Evolutionary conservation across 2,797 vertebrate species (phyloP).

Genomic region (Notamacropus eugenii): DNA sequence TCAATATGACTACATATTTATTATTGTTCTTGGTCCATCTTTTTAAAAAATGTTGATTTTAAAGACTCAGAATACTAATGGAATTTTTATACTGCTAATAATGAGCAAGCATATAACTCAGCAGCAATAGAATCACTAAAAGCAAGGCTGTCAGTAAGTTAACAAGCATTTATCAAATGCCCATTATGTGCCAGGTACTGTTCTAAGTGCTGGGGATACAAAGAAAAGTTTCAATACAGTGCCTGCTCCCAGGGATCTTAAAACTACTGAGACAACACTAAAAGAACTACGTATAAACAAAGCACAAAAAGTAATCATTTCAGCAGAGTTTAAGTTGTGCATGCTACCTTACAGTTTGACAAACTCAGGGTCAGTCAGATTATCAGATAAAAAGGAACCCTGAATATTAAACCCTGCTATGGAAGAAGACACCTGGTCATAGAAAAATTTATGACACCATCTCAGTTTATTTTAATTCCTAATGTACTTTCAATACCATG

Average conservation of each 20-base stretch:
- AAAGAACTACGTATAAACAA: background rate
- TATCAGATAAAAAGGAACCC: slow-evolving; percentile 15
- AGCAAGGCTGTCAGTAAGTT: background rate
- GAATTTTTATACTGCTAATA: background rate
- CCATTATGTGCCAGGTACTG: background rate
- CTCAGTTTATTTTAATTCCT: slow-evolving; percentile 21
- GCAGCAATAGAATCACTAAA: background rate
- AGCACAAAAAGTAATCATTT: slow-evolving; percentile 28
- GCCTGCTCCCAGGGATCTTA: background rate
- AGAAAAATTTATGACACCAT: background rate
- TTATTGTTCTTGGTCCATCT: slow-evolving; percentile 30
- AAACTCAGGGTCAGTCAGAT: slow-evolving; percentile 28
- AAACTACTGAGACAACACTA: background rate
- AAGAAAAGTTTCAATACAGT: background rate
- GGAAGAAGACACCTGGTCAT: slow-evolving; percentile 20
- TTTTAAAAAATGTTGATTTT: slow-evolving; percentile 22
- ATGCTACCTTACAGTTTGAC: slow-evolving; percentile 4
- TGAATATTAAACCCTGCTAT: background rate
- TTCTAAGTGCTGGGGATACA: background rate
- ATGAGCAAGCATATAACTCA: background rate
- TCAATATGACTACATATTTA: background rate
- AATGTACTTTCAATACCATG: slow-evolving; percentile 31
- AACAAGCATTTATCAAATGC: background rate
- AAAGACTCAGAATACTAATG: background rate
- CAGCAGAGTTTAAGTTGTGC: background rate